Percentiles rank a stretch among this genome's conserved stretches.
These are phyloP conservation scores for Augochlora pura DNA, from an alignment of 1,140 invertebrate species.

Conservation along the genomic window DNA sequence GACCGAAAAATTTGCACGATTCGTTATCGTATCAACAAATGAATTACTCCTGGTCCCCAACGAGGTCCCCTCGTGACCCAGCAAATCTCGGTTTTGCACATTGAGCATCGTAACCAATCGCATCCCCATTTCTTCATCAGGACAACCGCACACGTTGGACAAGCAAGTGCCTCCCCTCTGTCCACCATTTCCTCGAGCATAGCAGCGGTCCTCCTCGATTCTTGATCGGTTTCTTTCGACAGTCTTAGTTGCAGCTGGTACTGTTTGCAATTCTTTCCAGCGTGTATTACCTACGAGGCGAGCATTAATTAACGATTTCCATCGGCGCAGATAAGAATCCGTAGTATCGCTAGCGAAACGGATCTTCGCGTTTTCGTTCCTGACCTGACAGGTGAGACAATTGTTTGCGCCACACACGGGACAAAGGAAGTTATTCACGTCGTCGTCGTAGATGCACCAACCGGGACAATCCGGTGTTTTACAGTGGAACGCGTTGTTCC, in stretches of 20 bases:
- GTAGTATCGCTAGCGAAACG: not conserved
- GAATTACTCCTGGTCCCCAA: slow-evolving; percentile 89
- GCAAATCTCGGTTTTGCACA: slow-evolving; percentile 97
- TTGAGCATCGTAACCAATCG: slow-evolving; percentile 95
- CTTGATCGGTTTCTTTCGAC: slow-evolving; percentile 84
- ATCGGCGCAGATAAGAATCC: not conserved
- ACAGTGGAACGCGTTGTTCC: slow-evolving; percentile 93
- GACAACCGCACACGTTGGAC: slow-evolving; percentile 90
- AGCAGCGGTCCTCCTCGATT: slow-evolving; percentile 87
- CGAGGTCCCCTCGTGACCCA: slow-evolving; percentile 94
- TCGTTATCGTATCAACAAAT: not conserved
- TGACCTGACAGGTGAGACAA: slow-evolving; percentile 94
- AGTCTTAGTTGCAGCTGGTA: slow-evolving; percentile 89
- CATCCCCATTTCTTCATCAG: slow-evolving; percentile 97
- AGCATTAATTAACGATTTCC: slow-evolving; percentile 39
- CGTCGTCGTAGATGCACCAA: slow-evolving; percentile 95
- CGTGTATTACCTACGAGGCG: slow-evolving; percentile 87
- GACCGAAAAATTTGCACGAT: too few species aligned
- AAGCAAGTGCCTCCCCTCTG: slow-evolving; percentile 91
- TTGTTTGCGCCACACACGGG: slow-evolving; percentile 91
- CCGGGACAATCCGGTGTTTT: slow-evolving; percentile 93
- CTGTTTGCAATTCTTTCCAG: slow-evolving; percentile 90
- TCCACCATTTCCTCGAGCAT: slow-evolving; percentile 91
- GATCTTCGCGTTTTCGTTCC: not conserved
- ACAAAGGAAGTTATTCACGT: slow-evolving; percentile 92